Conservation (phyloP, 1,140 invertebrate genomes). For the Cyphomyrmex costatus region DNA sequence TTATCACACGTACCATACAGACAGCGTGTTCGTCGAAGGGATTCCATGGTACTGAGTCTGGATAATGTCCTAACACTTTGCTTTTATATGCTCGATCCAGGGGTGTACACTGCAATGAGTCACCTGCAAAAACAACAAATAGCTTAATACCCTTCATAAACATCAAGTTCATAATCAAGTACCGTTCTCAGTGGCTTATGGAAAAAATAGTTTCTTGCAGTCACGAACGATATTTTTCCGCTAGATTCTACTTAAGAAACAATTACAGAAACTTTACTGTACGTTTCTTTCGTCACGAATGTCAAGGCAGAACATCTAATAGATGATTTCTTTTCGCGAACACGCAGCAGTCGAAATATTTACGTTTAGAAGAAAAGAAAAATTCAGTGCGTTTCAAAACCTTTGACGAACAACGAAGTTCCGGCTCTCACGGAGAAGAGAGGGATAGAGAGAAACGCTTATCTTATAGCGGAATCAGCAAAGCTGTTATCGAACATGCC, state of each 20-base stretch:
- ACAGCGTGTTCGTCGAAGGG: constrained; percentile 98
- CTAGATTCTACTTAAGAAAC: background rate
- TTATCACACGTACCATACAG: constrained; percentile 92
- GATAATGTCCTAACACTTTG: constrained; percentile 97
- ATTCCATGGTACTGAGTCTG: constrained; percentile 96
- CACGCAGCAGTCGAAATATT: constrained; percentile 18
- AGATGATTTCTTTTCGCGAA: background rate
- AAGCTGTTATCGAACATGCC: constrained; percentile 78
- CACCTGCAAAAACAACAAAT: constrained; percentile 88
- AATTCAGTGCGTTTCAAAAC: constrained; percentile 39
- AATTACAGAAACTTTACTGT: constrained; percentile 4
- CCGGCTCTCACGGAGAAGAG: constrained; percentile 40
- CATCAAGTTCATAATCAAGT: too few species aligned
- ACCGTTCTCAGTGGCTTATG: background rate
- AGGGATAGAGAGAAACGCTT: constrained; percentile 33
- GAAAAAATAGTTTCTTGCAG: background rate
- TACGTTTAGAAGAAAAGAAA: background rate
- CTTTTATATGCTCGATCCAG: constrained; percentile 97
- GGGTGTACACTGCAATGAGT: constrained; percentile 95
- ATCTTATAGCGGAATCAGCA: constrained; percentile 75
- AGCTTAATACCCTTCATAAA: background rate
- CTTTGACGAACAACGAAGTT: constrained; percentile 14
- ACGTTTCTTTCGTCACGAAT: background rate
- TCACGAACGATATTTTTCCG: background rate
- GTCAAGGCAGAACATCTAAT: background rate